Evolutionary conservation across 2,113 vertebrate species (phyloP).

Genomic region (Tamias sibiricus): DNA sequence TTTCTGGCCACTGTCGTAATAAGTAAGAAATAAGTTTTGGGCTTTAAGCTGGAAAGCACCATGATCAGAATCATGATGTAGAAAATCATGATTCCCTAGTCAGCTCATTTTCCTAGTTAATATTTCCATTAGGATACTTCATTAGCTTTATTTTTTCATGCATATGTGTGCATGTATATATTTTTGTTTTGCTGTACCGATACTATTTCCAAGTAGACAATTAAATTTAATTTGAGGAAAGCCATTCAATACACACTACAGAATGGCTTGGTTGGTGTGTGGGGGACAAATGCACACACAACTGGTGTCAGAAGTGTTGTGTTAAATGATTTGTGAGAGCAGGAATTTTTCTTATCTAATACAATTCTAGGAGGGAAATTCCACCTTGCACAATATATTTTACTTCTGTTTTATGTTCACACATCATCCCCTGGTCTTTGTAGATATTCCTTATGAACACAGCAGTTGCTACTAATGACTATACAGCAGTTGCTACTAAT

Average conservation of each 20-base stretch:
- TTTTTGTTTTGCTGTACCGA: neutral
- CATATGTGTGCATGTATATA: neutral
- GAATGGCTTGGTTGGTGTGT: neutral
- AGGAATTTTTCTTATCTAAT: neutral
- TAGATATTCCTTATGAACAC: neutral
- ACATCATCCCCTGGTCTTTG: neutral
- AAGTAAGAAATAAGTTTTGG: neutral
- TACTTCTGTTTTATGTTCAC: slow-evolving; percentile 3
- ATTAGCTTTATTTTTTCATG: neutral
- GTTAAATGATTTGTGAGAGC: neutral
- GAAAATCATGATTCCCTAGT: neutral
- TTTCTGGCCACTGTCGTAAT: neutral
- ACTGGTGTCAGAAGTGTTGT: neutral
- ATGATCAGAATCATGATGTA: neutral
- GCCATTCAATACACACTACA: too few relatives aligned
- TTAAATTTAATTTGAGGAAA: neutral
- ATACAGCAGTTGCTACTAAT: neutral
- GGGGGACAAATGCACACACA: neutral
- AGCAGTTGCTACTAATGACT: neutral
- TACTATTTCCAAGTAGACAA: neutral
- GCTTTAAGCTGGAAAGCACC: neutral
- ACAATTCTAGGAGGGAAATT: neutral
- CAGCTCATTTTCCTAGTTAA: neutral
- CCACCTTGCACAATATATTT: neutral
- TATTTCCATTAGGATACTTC: neutral